Evolutionary conservation across 2,888 invertebrate species (phyloP), one percentile per base, ranked within the genome.

Genomic region (Conops quadrifasciatus): DNA sequence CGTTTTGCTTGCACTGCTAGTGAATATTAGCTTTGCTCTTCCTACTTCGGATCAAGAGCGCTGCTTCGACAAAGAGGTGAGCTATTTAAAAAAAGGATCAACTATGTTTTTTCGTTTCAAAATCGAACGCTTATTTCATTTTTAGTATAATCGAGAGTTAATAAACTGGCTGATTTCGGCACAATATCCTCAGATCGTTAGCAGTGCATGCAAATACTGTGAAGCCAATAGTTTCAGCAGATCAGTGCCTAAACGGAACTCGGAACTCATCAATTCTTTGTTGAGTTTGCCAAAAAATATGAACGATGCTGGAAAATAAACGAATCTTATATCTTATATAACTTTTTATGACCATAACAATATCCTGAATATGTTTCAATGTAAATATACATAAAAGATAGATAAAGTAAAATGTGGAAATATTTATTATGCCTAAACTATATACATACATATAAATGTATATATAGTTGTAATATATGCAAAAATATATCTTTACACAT

Each of bases 241-340:
- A 30, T 78, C 79, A 26, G 76, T 84, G 78, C 87, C 88, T 74
- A 92, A 92, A 79, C 87, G 92, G 5, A 92, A 92, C 79, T 91
- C 91, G 0, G 92, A 93, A 79, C 85, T 91, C 9, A 93, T 92
- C 77, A 93, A 91, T 81, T 91, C 93, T 0, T 87, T 94, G n/a
- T 85, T 93, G 51, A 90, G 91, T n/a, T 83, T 93, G 64, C 93
- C 93, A 11, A 92, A 92, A 80, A 91, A 89, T 73, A 89, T 93
- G 89, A 90, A 91, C 78, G 91, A 91, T 71, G 93, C 91, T 56
- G 93, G 93, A 67, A 91, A 90, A 83, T 90, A 85, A 85, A 49
- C 21, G 19, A 30, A 4, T 36, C 9, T 36, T 36, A 36, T 36
- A 36, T 36, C 4, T 9, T 24, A 21, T 2, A 1, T 58, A 1